Evolutionary conservation across 2,888 invertebrate species (phyloP).

Genomic region (Drosophila picticornis): DNA sequence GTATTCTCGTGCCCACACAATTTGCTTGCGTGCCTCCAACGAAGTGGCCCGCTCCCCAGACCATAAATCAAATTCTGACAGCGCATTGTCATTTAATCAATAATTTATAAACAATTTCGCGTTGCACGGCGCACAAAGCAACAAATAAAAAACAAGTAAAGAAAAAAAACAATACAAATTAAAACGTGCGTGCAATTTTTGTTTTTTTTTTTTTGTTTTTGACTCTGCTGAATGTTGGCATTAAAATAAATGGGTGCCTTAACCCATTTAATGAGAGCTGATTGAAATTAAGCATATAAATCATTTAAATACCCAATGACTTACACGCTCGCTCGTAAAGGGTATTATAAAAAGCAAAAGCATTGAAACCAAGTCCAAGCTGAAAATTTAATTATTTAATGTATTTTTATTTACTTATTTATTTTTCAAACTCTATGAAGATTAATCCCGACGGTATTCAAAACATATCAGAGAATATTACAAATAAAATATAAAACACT

Average conservation of each 20-base stretch:
- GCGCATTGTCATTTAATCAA: constrained; percentile 83
- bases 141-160: neutral
- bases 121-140: constrained; percentile 29
- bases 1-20: constrained; percentile 60
- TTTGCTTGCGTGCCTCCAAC: constrained; percentile 69
- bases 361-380: neutral
- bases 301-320: constrained; percentile 29
- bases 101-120: constrained; percentile 81
- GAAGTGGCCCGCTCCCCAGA: constrained; percentile 42
- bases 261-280: constrained; percentile 56
- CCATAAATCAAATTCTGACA: constrained; percentile 83
- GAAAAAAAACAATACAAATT: constrained; percentile 32
- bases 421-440: neutral
- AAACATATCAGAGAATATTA: neutral
- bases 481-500: neutral
- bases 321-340: neutral
- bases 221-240: constrained; percentile 21
- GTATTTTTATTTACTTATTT: neutral
- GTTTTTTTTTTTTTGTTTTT: neutral
- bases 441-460: neutral
- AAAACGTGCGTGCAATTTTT: constrained; percentile 43
- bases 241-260: constrained; percentile 53
- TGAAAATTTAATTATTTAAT: neutral
- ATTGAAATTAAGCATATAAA: constrained; percentile 51
- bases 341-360: neutral